Conservation (phyloP, 2,888 invertebrate genomes). For the Schizaphis graminum region DNA sequence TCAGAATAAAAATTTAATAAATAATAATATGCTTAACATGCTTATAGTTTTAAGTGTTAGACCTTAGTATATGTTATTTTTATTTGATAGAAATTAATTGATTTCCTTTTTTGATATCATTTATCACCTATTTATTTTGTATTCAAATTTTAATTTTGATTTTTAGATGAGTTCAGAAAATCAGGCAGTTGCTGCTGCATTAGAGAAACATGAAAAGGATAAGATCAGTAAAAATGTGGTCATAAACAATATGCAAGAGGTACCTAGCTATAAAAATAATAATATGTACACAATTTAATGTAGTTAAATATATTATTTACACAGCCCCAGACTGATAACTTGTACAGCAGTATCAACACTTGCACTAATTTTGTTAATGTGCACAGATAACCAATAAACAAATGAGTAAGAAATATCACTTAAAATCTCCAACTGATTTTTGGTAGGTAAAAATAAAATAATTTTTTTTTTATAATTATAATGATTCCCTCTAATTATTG, state of each 20-base stretch:
- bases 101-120: not conserved
- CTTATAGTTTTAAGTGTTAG: not conserved
- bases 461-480: constrained; percentile 18
- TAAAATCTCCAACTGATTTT: constrained; percentile 35
- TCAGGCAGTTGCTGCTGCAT: constrained; percentile 68
- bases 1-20: not conserved
- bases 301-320: constrained; percentile 23
- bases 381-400: not conserved
- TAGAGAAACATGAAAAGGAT: constrained; percentile 69
- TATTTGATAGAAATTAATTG: not conserved
- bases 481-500: constrained; percentile 52
- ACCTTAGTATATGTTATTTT: not conserved
- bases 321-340: constrained; percentile 8
- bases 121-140: not conserved
- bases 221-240: constrained; percentile 68
- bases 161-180: constrained; percentile 69
- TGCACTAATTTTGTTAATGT: constrained; percentile 47
- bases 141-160: not conserved
- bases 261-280: not conserved
- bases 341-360: constrained; percentile 25
- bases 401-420: not conserved
- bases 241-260: constrained; percentile 29
- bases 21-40: not conserved
- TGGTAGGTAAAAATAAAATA: not conserved
- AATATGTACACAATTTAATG: not conserved